These are phyloP conservation scores for Philantomba maxwellii DNA, from an alignment of 2,113 vertebrate genomes.

Conservation along the genomic window DNA sequence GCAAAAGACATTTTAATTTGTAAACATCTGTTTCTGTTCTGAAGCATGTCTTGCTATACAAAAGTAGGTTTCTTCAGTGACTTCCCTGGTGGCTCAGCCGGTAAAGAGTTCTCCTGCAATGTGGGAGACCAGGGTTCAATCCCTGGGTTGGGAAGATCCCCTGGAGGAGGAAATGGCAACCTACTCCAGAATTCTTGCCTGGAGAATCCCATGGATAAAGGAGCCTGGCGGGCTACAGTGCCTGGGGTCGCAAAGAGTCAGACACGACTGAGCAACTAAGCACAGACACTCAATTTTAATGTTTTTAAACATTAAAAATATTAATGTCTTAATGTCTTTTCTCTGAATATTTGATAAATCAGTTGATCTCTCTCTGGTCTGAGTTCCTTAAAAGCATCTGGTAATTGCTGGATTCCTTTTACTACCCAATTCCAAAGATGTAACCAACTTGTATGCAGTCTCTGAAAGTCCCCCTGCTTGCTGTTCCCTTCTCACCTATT, in stretches of 20 bases:
- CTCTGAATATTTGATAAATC: conserved; percentile 10
- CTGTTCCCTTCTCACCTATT: neutral
- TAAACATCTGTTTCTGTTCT: neutral
- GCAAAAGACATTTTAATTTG: neutral
- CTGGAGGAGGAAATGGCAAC: neutral
- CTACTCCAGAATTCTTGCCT: neutral
- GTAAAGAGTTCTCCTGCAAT: neutral
- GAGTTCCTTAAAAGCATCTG: neutral
- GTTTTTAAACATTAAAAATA: neutral
- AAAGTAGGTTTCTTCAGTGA: neutral
- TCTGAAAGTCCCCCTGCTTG: neutral
- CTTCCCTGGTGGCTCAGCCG: neutral
- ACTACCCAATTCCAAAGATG: neutral
- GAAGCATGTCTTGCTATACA: neutral
- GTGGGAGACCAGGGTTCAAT: neutral
- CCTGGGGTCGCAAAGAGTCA: neutral
- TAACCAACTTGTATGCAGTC: neutral
- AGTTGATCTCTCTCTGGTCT: neutral
- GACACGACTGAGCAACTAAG: neutral
- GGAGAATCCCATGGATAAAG: neutral
- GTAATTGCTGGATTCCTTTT: neutral
- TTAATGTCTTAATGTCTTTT: neutral
- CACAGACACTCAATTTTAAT: neutral
- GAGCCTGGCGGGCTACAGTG: neutral
- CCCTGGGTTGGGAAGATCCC: neutral